Percentiles rank a stretch among this genome's conserved stretches.
Evolutionary conservation across 1,140 invertebrate species (phyloP).

Genomic region (Cylas formicarius): DNA sequence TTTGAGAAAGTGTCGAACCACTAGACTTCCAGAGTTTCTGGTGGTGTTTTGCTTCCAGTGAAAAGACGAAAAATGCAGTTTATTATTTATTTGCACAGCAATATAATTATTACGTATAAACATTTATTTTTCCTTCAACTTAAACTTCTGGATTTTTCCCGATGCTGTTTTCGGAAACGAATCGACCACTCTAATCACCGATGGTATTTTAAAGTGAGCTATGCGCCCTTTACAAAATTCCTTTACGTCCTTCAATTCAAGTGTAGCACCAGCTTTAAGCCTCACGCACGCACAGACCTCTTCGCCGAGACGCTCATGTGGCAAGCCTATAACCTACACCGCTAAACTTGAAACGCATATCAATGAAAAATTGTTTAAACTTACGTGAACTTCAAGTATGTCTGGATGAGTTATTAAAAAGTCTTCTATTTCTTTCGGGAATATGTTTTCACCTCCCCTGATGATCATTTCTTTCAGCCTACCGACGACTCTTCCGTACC

Average conservation of each 20-base stretch:
- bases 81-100: too few species aligned
- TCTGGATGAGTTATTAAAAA: constrained; percentile 69
- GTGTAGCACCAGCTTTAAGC: constrained; percentile 33
- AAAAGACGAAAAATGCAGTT: too few species aligned
- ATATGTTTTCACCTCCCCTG: constrained; percentile 87
- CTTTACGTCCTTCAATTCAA: constrained; percentile 54
- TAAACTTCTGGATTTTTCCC: constrained; percentile 77
- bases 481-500: constrained; percentile 73
- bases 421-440: constrained; percentile 81
- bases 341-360: neutral
- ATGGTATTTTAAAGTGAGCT: constrained; percentile 77
- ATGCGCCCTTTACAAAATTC: constrained; percentile 69
- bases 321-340: constrained; percentile 58
- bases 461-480: constrained; percentile 86
- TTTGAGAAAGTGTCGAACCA: too few species aligned
- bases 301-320: constrained; percentile 77
- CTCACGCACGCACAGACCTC: constrained; percentile 75
- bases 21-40: too few species aligned
- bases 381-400: constrained; percentile 69
- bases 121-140: too few species aligned
- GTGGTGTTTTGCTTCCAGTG: too few species aligned
- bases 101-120: too few species aligned
- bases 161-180: constrained; percentile 75
- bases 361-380: constrained; percentile 5
- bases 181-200: constrained; percentile 60